These are phyloP conservation scores for Lottia scabra DNA, from an alignment of 2,888 invertebrate species.

Conservation along the genomic window DNA sequence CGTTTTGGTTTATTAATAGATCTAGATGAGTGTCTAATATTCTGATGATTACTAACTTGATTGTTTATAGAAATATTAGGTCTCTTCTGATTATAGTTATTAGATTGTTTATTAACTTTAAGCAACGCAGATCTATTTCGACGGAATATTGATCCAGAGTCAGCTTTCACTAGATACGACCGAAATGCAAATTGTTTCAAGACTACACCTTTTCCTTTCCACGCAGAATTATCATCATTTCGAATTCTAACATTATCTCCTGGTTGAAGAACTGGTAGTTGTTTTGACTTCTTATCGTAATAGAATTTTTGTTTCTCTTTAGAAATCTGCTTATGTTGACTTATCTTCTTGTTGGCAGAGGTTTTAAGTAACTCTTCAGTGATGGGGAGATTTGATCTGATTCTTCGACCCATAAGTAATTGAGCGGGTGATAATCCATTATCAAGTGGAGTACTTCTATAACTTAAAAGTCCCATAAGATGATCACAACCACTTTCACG, in stretches of 20 bases:
- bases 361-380: neutral
- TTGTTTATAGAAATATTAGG: too few relatives aligned
- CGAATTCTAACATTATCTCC: conserved; percentile 23
- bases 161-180: conserved; percentile 27
- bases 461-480: conserved; percentile 19
- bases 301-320: conserved; percentile 30
- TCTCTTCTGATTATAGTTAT: too few relatives aligned
- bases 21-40: too few relatives aligned
- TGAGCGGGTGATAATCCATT: conserved; percentile 25
- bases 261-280: conserved; percentile 16
- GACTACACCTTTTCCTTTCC: conserved; percentile 22
- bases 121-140: too few relatives aligned
- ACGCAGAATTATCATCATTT: conserved; percentile 8
- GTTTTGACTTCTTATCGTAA: conserved; percentile 26
- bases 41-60: too few relatives aligned
- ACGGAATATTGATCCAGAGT: neutral
- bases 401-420: conserved; percentile 21
- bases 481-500: conserved; percentile 7
- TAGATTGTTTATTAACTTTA: too few relatives aligned
- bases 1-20: too few relatives aligned
- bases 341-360: neutral
- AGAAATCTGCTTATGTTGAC: conserved; percentile 16
- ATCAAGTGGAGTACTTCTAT: conserved; percentile 24
- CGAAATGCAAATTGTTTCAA: conserved; percentile 22
- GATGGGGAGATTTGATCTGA: conserved; percentile 10